phyloP scores from a whole-genome alignment of 1,140 invertebrate genomes.

The Drosophila repletoides region DNA sequence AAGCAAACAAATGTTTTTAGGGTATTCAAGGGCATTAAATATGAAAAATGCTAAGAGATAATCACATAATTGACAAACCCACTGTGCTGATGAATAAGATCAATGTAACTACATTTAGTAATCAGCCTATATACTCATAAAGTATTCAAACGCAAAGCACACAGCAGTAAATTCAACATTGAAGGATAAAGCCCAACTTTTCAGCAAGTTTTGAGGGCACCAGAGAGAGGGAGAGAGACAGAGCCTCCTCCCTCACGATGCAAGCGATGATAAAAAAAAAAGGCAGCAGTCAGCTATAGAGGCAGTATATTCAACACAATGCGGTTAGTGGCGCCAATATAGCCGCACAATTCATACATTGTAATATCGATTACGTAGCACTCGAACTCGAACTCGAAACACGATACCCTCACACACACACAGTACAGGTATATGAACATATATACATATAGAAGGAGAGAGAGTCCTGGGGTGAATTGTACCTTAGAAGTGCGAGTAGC shows the following conservation, averaged over 20 bases:
- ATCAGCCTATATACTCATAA: constrained; percentile 32
- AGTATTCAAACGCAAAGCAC: constrained; percentile 23
- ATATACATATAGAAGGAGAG: constrained; percentile 4
- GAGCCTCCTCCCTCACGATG: constrained; percentile 30
- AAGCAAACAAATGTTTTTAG: too few relatives aligned
- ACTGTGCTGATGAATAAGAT: neutral
- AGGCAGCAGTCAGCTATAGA: too few relatives aligned
- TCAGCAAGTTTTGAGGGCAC: constrained; percentile 43
- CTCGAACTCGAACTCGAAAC: constrained; percentile 51
- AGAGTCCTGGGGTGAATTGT: constrained; percentile 9
- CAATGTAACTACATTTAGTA: constrained; percentile 2
- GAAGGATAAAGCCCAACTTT: constrained; percentile 34
- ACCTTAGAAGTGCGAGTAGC: constrained; percentile 4
- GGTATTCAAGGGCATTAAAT: too few relatives aligned
- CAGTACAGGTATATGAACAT: constrained; percentile 18
- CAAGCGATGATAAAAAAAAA: constrained; percentile 55
- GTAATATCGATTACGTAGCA: constrained; percentile 76
- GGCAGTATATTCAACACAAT: constrained; percentile 61
- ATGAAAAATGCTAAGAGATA: too few relatives aligned
- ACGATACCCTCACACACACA: neutral
- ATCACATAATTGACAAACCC: too few relatives aligned
- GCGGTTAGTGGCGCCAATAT: constrained; percentile 45
- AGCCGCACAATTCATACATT: constrained; percentile 59
- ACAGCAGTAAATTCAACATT: constrained; percentile 8
- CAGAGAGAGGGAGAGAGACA: too few relatives aligned